Percentiles rank a stretch among this genome's conserved stretches.
phyloP scores from a whole-genome alignment of 2,797 vertebrate genomes.

The Anas bernieri region DNA sequence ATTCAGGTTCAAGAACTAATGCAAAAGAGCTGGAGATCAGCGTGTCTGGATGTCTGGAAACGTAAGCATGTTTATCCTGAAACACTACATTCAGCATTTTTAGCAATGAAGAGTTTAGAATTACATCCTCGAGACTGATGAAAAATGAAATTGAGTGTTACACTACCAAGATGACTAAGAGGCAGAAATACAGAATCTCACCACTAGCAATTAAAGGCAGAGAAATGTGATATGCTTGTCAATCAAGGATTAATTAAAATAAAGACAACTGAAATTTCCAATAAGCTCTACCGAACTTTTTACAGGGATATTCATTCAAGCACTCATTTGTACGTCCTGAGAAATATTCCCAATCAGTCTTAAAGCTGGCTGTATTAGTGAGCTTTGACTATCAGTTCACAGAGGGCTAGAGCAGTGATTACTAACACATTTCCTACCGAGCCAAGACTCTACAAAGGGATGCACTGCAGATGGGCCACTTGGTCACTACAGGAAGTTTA shows the following conservation, averaged over 20 bases:
- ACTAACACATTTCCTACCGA: slow-evolving; percentile 19
- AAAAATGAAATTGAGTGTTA: slow-evolving; percentile 47
- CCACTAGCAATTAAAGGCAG: slow-evolving; percentile 58
- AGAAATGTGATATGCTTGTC: slow-evolving; percentile 51
- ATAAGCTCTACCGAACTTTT: slow-evolving; percentile 50
- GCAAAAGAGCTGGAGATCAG: slow-evolving; percentile 54
- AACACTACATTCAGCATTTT: slow-evolving; percentile 15
- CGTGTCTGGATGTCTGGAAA: slow-evolving; percentile 12
- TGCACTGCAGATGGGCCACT: slow-evolving; percentile 48
- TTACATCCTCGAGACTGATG: slow-evolving; percentile 62
- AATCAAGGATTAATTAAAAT: slow-evolving; percentile 50
- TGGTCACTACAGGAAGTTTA: slow-evolving; percentile 10
- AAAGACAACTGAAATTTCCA: slow-evolving; percentile 54
- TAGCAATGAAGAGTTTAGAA: slow-evolving; percentile 47
- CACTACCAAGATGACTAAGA: slow-evolving; percentile 61
- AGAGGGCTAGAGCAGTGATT: slow-evolving; percentile 34
- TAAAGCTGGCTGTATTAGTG: slow-evolving; percentile 43
- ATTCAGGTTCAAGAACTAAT: slow-evolving; percentile 60
- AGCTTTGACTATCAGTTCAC: slow-evolving; percentile 1
- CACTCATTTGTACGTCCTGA: slow-evolving; percentile 55
- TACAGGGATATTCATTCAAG: slow-evolving; percentile 48
- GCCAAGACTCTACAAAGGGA: slow-evolving; percentile 59
- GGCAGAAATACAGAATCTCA: slow-evolving; percentile 60
- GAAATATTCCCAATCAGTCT: slow-evolving; percentile 27
- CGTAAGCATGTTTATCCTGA: background rate